Conservation (phyloP, 2,113 vertebrate species). For the Scomber japonicus region DNA sequence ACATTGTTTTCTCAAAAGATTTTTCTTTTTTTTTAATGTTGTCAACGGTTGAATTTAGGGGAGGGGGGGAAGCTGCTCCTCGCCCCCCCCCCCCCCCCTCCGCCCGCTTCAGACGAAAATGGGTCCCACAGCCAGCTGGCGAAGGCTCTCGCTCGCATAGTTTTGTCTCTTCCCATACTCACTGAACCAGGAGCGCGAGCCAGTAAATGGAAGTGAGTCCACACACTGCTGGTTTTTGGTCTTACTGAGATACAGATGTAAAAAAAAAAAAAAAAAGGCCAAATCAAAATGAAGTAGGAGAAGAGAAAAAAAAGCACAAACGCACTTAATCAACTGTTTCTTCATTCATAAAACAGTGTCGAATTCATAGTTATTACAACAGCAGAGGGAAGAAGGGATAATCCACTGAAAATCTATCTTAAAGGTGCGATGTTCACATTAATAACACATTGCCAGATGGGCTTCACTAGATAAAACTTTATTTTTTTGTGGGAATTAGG, state of each 20-base stretch:
- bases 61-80: constrained; percentile 30
- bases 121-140: constrained; percentile 66
- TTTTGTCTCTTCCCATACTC: constrained; percentile 54
- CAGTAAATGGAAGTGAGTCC: constrained; percentile 12
- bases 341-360: constrained; percentile 17
- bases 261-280: not conserved
- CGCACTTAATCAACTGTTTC: not conserved
- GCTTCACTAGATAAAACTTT: too few relatives aligned
- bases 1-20: constrained; percentile 54
- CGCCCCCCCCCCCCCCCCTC: constrained; percentile 23
- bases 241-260: constrained; percentile 12
- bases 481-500: too few relatives aligned
- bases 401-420: not conserved
- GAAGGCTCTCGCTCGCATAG: constrained; percentile 20
- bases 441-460: too few relatives aligned
- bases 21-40: constrained; percentile 38
- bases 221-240: not conserved
- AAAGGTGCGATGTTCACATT: too few relatives aligned
- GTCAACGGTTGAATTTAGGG: constrained; percentile 61
- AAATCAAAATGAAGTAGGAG: not conserved
- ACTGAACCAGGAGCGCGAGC: constrained; percentile 37
- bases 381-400: not conserved
- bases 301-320: not conserved
- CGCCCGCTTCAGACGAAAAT: constrained; percentile 35
- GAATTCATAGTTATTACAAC: not conserved